Evolutionary conservation across 1,140 invertebrate species (phyloP), one percentile per base, ranked within the genome.

Genomic region (Marisa cornuarietis): DNA sequence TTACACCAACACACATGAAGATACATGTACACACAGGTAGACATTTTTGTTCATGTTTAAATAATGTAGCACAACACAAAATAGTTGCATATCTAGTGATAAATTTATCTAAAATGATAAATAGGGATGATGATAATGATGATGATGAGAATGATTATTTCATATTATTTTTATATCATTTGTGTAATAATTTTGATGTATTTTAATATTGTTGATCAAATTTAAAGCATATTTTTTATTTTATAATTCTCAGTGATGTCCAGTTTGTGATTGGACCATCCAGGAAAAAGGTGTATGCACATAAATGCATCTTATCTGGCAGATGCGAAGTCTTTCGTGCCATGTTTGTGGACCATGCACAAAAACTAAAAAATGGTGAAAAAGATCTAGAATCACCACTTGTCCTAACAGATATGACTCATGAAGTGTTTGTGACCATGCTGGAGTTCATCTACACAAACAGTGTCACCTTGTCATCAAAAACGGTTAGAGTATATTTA

Each of bases 211-310:
- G 6, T 42, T 42, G 3, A 42, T 42, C 31, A 42, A 42, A 42
- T 0, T 42, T 42, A 42, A 42, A 42, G 24, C 42, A 62, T 49
- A n/a, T 51, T 20, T 18, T 66, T 89, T 94, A 93, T 84, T 94
- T 94, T 74, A 94, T 93, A 79, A 94, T 79, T 89, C 85, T 73
- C 87, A 89, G 90, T 86, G 89, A 91, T 83, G 83, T 90, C 0
- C 87, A 88, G 76, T 90, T 90, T 78, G 65, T 90, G 42, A 89
- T 90, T 84, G 90, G 90, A 24, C 85, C 87, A 66, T 84, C 84
- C 66, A 83, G 86, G 75, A 90, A 90, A 79, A 76, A 84, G 26
- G 83, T 90, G 69, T 89, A 88, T 83, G 89, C 89, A 52, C 91
- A 91, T 78, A 81, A 86, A 71, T 90, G 88, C 80, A 85, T 91